Evolutionary conservation across 2,888 invertebrate genomes (phyloP).

Genomic region (Clistopyga incitator): DNA sequence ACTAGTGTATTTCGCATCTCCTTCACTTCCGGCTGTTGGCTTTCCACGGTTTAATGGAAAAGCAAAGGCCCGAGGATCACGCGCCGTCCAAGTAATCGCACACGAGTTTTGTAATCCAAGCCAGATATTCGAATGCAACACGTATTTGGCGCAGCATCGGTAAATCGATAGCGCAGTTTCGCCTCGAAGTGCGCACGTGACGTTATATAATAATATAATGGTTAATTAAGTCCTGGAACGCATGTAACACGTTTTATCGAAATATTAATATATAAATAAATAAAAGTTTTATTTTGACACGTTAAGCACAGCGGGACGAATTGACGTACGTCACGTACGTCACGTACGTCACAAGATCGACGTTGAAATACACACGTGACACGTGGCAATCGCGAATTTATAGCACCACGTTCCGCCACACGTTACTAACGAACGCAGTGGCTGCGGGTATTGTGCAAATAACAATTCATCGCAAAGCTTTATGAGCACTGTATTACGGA

Average conservation of each 20-base stretch:
- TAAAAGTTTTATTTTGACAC: constrained; percentile 4
- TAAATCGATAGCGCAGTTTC: constrained; percentile 25
- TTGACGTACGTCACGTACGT: constrained; percentile 1
- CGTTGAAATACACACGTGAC: neutral
- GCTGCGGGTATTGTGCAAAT: neutral
- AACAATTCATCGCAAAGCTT: neutral
- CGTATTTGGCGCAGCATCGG: neutral
- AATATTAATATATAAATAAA: too few relatives aligned
- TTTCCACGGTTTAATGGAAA: neutral
- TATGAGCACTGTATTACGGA: neutral
- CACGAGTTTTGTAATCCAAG: too few relatives aligned
- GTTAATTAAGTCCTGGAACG: neutral
- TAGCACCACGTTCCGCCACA: neutral
- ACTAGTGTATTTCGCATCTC: constrained; percentile 15
- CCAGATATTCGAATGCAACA: too few relatives aligned
- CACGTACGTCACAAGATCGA: neutral
- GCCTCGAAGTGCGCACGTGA: neutral
- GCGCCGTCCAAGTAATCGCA: neutral
- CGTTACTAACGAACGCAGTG: neutral
- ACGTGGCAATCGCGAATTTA: neutral
- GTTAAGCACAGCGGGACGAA: neutral
- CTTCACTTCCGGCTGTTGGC: neutral
- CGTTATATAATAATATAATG: too few relatives aligned
- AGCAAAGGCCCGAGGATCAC: constrained; percentile 8
- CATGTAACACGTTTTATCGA: neutral